Evolutionary conservation across 30 jellyfish, hydroid and myxozoan genomes (phyloP), one percentile per base, ranked within the genome.

Genomic region (Cassiopea andromeda): DNA sequence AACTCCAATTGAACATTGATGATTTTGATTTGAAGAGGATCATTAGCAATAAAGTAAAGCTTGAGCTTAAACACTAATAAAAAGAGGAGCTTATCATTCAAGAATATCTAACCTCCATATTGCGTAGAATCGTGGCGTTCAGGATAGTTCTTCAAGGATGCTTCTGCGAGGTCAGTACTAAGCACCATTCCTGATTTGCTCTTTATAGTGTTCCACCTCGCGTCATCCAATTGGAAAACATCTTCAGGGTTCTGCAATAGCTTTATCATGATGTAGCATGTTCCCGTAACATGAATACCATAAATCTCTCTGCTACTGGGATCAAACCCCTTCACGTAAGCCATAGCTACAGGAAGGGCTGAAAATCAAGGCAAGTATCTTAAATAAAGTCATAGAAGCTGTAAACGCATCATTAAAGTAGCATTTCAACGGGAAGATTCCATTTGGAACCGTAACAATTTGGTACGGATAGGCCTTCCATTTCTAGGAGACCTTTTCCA

Each of bases 281-380:
- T 48, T 48, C 86, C 86, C 2, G 48, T 59, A 74, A 43, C 48
- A 4, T 60, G 57, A 27, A 77, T 77, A 16, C 86, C 86, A 27
- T 77, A 77, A 6, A 77, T 48, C 45, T 77, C 75, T 15, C 19
- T 47, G 16, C 8, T 15, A 9, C 50, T 46, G 15, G 86, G 75
- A 17, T 77, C 86, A 58, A 9, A 77, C 27, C 75, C 86, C 54
- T 77, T 77, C n/a, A 77, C 50, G 2, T 77, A 15, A 44, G 49
- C 74, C 86, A 77, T 47, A 1, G 47, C 59, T 9, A 77, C 74
- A 14, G 86, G 86, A 43, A 77, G 70, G 38, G 86, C 86, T 77
- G 73, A 47, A n/a, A 48, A 0, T 27, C 38, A 27, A 27, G 38
- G 38, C 38, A 27, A 27, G 38, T 27, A 27, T 27, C 38, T 27